Percentiles rank a stretch among this genome's conserved stretches.
These are phyloP conservation scores for Acrossocheilus wenchowensis DNA, from an alignment of 2,797 vertebrate species.

Conservation along the genomic window DNA sequence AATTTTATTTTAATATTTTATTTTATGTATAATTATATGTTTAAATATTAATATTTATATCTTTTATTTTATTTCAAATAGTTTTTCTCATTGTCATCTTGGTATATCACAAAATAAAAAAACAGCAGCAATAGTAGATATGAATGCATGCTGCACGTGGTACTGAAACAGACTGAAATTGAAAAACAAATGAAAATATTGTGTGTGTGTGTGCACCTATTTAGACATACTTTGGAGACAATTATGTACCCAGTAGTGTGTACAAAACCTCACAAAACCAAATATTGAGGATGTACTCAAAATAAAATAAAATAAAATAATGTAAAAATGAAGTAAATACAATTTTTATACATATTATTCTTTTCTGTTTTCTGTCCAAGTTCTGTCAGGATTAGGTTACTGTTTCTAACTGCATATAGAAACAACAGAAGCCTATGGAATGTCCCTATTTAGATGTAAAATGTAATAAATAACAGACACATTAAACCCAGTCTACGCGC, in stretches of 20 bases:
- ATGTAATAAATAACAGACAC: slow-evolving; percentile 15
- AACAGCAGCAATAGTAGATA: background rate
- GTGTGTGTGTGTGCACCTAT: background rate
- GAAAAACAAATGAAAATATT: too few species aligned
- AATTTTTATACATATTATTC: too few species aligned
- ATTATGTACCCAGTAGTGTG: background rate
- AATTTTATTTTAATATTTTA: background rate
- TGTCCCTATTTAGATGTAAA: background rate
- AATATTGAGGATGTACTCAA: background rate
- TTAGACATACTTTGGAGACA: background rate
- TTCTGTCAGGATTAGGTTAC: background rate
- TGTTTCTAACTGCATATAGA: background rate
- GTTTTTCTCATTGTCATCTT: background rate
- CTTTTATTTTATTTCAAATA: too few species aligned
- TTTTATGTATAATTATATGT: background rate
- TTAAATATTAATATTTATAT: background rate
- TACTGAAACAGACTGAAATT: too few species aligned
- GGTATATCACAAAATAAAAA: background rate
- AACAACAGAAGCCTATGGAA: background rate
- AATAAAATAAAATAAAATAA: background rate
- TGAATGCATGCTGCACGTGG: too few species aligned
- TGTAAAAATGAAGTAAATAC: too few species aligned
- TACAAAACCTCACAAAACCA: background rate
- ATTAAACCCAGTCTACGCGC: background rate
- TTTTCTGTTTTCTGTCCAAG: too few species aligned